phyloP scores from a whole-genome alignment of 2,797 vertebrate species.

The Microhierax caerulescens region DNA sequence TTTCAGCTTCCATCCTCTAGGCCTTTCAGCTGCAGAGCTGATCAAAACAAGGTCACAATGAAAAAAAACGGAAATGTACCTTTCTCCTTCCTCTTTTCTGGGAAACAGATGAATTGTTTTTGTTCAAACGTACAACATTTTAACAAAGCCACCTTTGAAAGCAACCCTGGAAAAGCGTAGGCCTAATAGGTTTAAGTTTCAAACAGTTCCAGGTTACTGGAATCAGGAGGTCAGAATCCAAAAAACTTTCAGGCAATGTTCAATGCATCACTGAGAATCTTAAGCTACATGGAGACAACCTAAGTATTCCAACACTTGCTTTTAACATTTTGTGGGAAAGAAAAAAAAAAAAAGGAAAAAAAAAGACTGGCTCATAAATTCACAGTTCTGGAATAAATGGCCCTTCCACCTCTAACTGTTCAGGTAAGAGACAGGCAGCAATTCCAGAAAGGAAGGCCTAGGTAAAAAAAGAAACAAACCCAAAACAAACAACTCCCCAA shows the following conservation, averaged over 20 bases:
- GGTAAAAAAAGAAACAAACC: neutral
- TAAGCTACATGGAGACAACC: neutral
- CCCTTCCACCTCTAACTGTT: neutral
- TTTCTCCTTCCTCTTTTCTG: neutral
- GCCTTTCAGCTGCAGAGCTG: neutral
- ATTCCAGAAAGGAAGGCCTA: neutral
- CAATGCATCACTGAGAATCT: neutral
- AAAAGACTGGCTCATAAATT: neutral
- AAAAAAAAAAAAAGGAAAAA: fast-evolving
- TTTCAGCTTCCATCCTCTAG: neutral
- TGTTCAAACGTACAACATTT: neutral
- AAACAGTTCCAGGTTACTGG: neutral
- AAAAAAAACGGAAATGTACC: neutral
- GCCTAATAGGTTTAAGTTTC: neutral
- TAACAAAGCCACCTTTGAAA: constrained; percentile 19
- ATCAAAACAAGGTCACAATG: constrained; percentile 36
- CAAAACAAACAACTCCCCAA: neutral
- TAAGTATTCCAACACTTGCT: neutral
- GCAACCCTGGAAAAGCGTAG: neutral
- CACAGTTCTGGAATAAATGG: neutral
- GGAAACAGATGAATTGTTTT: neutral
- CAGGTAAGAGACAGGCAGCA: neutral
- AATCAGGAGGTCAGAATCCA: constrained; percentile 20
- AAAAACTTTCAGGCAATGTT: neutral
- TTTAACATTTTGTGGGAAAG: neutral